A percentile compares a stretch with the other conserved stretches of the same genome.
phyloP scores from a whole-genome alignment of 2,113 vertebrate species.

The Garra rufa region DNA sequence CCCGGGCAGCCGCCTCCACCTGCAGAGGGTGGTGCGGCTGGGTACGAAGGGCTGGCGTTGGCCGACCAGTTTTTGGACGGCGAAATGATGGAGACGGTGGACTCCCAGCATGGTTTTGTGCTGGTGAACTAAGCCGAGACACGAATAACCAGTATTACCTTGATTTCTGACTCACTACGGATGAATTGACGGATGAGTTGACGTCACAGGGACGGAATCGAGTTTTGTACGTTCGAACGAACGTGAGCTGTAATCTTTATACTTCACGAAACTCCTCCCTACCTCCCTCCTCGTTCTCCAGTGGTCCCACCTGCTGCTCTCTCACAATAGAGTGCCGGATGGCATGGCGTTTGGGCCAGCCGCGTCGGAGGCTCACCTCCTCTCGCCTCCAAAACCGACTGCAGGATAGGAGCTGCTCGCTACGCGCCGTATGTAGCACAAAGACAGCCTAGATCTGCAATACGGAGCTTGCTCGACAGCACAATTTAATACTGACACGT shows the following conservation, averaged over 20 bases:
- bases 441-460: conserved; percentile 38
- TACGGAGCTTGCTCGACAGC: conserved; percentile 64
- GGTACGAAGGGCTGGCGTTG: conserved; percentile 78
- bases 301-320: conserved; percentile 60
- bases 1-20: conserved; percentile 65
- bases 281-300: conserved; percentile 64
- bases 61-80: conserved; percentile 87
- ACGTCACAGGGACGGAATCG: conserved; percentile 61
- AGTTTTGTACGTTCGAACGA: conserved; percentile 62
- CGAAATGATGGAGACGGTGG: conserved; percentile 98
- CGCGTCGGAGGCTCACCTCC: neutral
- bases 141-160: conserved; percentile 67
- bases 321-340: conserved; percentile 26
- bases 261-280: conserved; percentile 68
- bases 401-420: conserved; percentile 41
- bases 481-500: conserved; percentile 65
- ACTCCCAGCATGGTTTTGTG: conserved; percentile 94
- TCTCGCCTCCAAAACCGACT: conserved; percentile 5
- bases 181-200: conserved; percentile 32
- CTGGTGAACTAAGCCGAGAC: conserved; percentile 85
- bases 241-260: conserved; percentile 57
- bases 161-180: conserved; percentile 59
- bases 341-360: neutral
- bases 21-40: conserved; percentile 63
- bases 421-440: conserved; percentile 33